Base-by-base conservation (phyloP, 2,888 invertebrate species). In the Colletes collaris region DNA sequence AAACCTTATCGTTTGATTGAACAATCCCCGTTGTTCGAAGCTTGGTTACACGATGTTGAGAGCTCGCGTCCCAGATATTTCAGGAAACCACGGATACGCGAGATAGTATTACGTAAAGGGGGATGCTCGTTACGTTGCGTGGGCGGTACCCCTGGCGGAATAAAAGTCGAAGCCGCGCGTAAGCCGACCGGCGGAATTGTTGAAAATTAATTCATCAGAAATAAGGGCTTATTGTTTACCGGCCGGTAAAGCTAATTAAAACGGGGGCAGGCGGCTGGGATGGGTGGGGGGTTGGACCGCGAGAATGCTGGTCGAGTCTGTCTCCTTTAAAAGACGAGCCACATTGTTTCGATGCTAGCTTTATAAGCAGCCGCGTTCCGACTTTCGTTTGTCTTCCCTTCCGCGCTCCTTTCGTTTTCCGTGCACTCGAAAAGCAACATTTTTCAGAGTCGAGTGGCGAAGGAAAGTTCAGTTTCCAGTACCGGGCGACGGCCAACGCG, bases 151-250 rank as follows among this genome's bases (percentile, higher is more conserved):
- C 44, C 81, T 68, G 55, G 64, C 40, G 65, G 75, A 75, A 81
- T 83, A 74, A 83, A 83, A 86, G 76, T 37, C 46, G 66, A 19
- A 73, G 59, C 53, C 66, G 35, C 27, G 53, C 19, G 37, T 53
- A 56, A 64, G 66, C 52, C 67, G 60, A 65, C 59, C 63, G 27
- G 7, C 53, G 52, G 73, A 82, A 85, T 86, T 85, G 83, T 88
- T 85, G 81, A 76, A 81, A 89, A 85, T 89, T 90, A 88, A 90
- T 89, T 89, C 83, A 82, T 83, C 73, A 86, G 87, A 87, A 90
- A 87, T 84, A 85, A 87, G 83, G 76, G 82, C 81, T 85, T 84
- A 82, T 86, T 86, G 86, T 87, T 86, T 81, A 83, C 75, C 73
- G 65, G 63, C 62, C 67, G 75, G 74, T 55, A 64, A 64, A 68